Base-by-base conservation (phyloP, 2,113 vertebrate genomes). In the Pseudolaguvia tuberculata region DNA sequence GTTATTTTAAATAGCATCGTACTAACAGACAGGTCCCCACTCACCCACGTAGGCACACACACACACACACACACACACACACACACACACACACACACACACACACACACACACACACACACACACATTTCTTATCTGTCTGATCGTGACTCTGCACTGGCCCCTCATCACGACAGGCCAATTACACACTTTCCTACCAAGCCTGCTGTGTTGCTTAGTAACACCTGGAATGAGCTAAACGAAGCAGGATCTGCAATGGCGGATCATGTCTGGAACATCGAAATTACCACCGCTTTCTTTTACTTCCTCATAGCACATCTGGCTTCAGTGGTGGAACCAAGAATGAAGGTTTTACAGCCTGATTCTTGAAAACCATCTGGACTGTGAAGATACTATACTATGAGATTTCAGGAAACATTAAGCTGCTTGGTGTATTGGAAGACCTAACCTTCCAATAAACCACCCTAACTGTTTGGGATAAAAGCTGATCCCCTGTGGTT, bases 161-260 rank as follows among this genome's bases (percentile, higher is more conserved):
- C 84, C 81, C 79, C 67, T 86, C 82, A 85, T 86, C 84, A 88
- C 86, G 84, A 81, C 79, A 76, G 74, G 80, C 86, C 87, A 87
- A 83, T 88, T 89, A 84, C 78, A 82, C 83, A 80, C 83, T 86
- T 87, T 83, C 83, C 85, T 76, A 73, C 79, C 82, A 85, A 83
- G 86, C 87, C 80, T 82, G 74, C 88, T 87, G 87, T 86, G 89
- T 91, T 91, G 90, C 90, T 89, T 89, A 87, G 90, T 90, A 92
- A 91, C 91, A 90, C 88, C 88, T 91, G 85, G 85, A 83, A 81
- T 81, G 86, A 85, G 81, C 85, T 86, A 73, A 85, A 85, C 80
- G 77, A 51, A 87, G 77, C 82, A 79, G 78, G 80, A 81, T 82
- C 82, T 83, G 84, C 81, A 79, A 79, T 81, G 78, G 77, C 85